Conservation (phyloP, 2,888 invertebrate species). For the Scaptomyza cyrtandrae region DNA sequence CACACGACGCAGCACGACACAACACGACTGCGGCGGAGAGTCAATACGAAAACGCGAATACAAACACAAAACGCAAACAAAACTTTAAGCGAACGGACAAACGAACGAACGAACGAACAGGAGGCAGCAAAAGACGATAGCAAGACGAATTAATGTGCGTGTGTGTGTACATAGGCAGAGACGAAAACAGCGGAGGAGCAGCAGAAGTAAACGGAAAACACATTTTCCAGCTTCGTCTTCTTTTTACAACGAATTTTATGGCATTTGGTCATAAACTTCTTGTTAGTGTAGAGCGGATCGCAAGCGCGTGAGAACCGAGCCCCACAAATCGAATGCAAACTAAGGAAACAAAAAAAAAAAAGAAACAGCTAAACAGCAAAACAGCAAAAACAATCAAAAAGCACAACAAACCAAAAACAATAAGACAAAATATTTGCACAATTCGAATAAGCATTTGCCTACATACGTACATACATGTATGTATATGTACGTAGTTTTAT, state of each 20-base stretch:
- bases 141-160: background rate
- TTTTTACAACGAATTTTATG: constrained; percentile 85
- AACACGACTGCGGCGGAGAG: constrained; percentile 29
- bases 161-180: constrained; percentile 5
- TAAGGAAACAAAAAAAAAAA: constrained; percentile 38
- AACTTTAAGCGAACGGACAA: constrained; percentile 40
- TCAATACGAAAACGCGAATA: constrained; percentile 23
- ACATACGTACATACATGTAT: background rate
- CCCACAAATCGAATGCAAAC: constrained; percentile 45
- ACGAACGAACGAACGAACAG: constrained; percentile 21
- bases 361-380: constrained; percentile 7
- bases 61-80: constrained; percentile 54
- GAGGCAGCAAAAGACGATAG: constrained; percentile 7
- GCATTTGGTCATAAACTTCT: constrained; percentile 85
- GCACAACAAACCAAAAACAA: constrained; percentile 26
- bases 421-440: constrained; percentile 29
- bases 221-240: constrained; percentile 79
- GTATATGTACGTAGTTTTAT: background rate
- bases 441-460: constrained; percentile 23
- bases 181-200: constrained; percentile 12
- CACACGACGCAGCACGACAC: constrained; percentile 32
- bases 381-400: constrained; percentile 1
- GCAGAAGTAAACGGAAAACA: constrained; percentile 71
- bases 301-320: constrained; percentile 74
- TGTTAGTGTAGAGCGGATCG: constrained; percentile 83